These are phyloP conservation scores for Tetragonula clypearis DNA, from an alignment of 1,140 invertebrate genomes.

Conservation along the genomic window DNA sequence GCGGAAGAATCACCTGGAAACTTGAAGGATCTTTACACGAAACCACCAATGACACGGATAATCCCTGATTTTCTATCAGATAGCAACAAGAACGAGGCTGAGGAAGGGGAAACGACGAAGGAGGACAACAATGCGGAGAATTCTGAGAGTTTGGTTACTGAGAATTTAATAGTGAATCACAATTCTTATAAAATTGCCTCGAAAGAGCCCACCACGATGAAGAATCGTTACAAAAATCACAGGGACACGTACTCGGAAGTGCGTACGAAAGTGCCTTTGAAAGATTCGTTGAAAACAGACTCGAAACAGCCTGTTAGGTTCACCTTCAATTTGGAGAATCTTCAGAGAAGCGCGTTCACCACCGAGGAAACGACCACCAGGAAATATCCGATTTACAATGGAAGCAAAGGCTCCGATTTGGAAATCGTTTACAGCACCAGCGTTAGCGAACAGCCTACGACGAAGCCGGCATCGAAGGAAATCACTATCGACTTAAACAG, in stretches of 20 bases:
- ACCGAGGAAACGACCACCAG: constrained; percentile 30
- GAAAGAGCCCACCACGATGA: constrained; percentile 32
- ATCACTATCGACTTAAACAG: neutral
- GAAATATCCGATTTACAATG: constrained; percentile 58
- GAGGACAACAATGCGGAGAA: neutral
- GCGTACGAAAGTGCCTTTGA: constrained; percentile 28
- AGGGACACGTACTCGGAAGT: constrained; percentile 64
- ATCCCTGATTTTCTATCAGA: constrained; percentile 67
- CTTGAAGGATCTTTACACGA: constrained; percentile 82
- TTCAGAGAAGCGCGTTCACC: constrained; percentile 58
- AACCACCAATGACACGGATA: constrained; percentile 81
- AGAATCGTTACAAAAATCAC: constrained; percentile 63
- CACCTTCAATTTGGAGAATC: constrained; percentile 70
- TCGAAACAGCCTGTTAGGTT: constrained; percentile 73
- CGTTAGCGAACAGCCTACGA: constrained; percentile 57
- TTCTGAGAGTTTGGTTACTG: constrained; percentile 4
- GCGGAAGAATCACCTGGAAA: constrained; percentile 77
- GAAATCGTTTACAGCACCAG: constrained; percentile 72
- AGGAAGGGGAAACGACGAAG: constrained; percentile 1
- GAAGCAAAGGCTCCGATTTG: constrained; percentile 33
- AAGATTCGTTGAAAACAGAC: constrained; percentile 48
- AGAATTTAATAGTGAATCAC: constrained; percentile 36
- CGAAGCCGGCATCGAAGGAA: neutral
- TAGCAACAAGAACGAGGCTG: constrained; percentile 43
- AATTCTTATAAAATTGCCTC: neutral